Conservation (phyloP, 2,888 invertebrate genomes). For the Cerceris ruficornis region DNA sequence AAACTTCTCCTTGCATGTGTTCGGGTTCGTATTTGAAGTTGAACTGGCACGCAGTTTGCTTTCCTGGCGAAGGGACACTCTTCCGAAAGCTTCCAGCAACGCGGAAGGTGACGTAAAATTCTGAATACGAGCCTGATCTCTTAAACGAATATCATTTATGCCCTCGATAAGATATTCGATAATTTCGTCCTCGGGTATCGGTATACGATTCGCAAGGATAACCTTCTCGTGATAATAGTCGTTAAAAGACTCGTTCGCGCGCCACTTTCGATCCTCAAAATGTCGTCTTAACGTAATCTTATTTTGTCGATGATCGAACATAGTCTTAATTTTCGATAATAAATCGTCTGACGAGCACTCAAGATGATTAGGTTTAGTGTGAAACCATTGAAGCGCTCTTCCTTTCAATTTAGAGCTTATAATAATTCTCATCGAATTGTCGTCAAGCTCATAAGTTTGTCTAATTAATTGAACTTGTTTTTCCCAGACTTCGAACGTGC, state of each 20-base stretch:
- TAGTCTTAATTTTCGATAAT: not conserved
- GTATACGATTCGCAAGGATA: not conserved
- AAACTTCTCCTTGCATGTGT: not conserved
- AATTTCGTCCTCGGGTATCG: not conserved
- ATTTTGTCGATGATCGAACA: not conserved
- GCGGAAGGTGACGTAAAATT: not conserved
- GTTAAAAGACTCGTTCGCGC: not conserved
- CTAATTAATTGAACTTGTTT: not conserved
- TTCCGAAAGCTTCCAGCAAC: not conserved
- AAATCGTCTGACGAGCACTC: not conserved
- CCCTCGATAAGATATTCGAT: slow-evolving; percentile 9
- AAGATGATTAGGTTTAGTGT: not conserved
- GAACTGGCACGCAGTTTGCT: not conserved
- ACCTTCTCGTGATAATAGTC: slow-evolving; percentile 2
- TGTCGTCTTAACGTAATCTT: not conserved
- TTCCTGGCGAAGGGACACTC: not conserved
- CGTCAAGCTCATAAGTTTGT: not conserved
- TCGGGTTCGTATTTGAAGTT: not conserved
- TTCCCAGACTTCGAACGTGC: not conserved
- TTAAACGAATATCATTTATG: not conserved
- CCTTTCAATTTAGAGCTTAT: slow-evolving; percentile 3
- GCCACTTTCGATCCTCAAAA: not conserved
- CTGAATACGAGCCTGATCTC: not conserved
- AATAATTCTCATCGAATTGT: no score
- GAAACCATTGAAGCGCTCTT: not conserved